Conservation (phyloP, 1,140 invertebrate species). For the Andricus grossulariae region DNA sequence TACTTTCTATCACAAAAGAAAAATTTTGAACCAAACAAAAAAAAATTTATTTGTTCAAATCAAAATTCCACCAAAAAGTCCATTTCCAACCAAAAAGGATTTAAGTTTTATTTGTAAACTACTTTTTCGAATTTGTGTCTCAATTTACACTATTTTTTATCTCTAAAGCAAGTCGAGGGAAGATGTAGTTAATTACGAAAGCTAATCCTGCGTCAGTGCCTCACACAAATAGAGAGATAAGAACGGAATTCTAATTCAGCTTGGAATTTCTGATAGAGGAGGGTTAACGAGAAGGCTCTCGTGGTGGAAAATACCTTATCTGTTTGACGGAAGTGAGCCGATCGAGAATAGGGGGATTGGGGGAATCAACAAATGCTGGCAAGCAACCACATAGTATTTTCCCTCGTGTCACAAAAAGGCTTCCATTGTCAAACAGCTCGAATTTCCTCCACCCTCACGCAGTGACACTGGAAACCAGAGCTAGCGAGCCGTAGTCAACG, state of each 20-base stretch:
- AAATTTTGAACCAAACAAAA: too few species aligned
- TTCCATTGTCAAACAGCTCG: constrained; percentile 62
- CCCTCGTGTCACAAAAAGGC: constrained; percentile 54
- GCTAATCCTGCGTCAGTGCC: too few species aligned
- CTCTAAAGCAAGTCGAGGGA: too few species aligned
- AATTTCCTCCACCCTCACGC: constrained; percentile 64
- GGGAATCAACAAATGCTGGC: constrained; percentile 8
- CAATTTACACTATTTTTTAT: too few species aligned
- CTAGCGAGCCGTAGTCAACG: constrained; percentile 65
- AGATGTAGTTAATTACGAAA: too few species aligned
- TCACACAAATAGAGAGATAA: background rate
- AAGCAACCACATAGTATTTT: constrained; percentile 21
- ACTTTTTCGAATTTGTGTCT: too few species aligned
- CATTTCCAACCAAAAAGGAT: too few species aligned
- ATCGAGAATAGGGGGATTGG: background rate
- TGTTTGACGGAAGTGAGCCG: constrained; percentile 1
- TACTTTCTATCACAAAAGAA: too few species aligned
- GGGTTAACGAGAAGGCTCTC: constrained; percentile 22
- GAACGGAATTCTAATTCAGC: background rate
- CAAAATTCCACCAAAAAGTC: too few species aligned
- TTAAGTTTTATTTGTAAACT: too few species aligned
- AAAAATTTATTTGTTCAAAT: too few species aligned
- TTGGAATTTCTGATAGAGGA: constrained; percentile 1
- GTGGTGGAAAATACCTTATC: constrained; percentile 13
- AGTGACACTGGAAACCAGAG: constrained; percentile 62